Conservation (phyloP, 2,113 vertebrate species). For the Daboia siamensis region DNA sequence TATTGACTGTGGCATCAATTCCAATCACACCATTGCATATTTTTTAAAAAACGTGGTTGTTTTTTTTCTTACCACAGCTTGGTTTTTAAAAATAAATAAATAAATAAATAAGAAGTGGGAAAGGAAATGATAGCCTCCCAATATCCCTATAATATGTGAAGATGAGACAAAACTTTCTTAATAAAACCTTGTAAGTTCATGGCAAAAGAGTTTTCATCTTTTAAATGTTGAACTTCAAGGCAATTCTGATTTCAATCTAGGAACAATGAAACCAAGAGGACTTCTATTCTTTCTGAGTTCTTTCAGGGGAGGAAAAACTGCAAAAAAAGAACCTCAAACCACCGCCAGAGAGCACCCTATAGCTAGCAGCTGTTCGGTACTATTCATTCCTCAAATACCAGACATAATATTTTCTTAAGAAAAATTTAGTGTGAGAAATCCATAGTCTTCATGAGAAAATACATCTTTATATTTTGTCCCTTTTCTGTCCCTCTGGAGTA, state of each 20-base stretch:
- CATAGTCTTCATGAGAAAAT: neutral
- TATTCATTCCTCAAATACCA: neutral
- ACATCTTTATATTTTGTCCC: neutral
- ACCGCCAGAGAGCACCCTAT: slow-evolving; percentile 12
- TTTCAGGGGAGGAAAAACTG: neutral
- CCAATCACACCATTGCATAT: neutral
- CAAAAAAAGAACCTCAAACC: neutral
- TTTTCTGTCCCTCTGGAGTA: neutral
- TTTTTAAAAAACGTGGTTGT: neutral
- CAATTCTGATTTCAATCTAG: neutral
- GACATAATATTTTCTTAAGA: neutral
- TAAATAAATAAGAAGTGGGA: neutral
- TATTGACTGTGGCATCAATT: neutral
- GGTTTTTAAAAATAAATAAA: neutral
- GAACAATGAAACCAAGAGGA: neutral
- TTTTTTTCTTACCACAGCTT: neutral
- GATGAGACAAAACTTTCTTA: neutral
- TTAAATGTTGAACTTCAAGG: neutral
- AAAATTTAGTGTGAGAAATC: neutral
- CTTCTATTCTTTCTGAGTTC: neutral
- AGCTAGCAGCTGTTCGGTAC: neutral
- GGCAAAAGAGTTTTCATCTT: neutral
- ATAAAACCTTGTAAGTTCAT: neutral
- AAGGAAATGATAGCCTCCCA: neutral
- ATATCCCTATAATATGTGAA: too few species aligned